Evolutionary conservation across 2,113 vertebrate genomes (phyloP).

Genomic region (Setophaga petechia): DNA sequence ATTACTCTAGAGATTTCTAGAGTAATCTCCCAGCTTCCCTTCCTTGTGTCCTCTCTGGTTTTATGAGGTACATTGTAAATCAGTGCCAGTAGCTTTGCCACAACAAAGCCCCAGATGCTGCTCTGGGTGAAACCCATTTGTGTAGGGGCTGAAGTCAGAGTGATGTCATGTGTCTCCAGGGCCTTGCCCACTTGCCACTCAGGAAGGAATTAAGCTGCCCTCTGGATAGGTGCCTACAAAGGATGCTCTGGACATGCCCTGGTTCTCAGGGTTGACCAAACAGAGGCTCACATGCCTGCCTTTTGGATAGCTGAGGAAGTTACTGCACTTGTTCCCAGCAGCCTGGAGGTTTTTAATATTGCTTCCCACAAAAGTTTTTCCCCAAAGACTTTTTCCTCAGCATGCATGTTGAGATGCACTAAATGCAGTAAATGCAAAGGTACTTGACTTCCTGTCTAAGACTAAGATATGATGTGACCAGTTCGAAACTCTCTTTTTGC

Average conservation of each 20-base stretch:
- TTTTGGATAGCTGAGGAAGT: neutral
- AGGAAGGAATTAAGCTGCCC: neutral
- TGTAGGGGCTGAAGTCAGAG: neutral
- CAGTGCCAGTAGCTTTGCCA: neutral
- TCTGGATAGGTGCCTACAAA: neutral
- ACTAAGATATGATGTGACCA: neutral
- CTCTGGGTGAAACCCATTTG: neutral
- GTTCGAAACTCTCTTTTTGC: neutral
- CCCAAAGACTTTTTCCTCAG: neutral
- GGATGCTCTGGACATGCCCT: neutral
- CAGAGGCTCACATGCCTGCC: neutral
- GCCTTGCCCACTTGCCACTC: neutral
- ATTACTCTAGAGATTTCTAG: neutral
- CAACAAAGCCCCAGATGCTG: neutral
- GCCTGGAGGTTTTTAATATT: neutral
- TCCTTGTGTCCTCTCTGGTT: neutral
- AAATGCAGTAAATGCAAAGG: neutral
- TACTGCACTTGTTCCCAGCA: neutral
- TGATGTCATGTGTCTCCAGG: accelerated
- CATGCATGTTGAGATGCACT: accelerated
- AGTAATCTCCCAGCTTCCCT: neutral
- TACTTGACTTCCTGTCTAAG: neutral
- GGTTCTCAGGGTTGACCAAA: neutral
- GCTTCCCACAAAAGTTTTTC: neutral
- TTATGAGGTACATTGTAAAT: neutral